Evolutionary conservation across 2,888 invertebrate species (phyloP).

Genomic region (Heliconius erato): DNA sequence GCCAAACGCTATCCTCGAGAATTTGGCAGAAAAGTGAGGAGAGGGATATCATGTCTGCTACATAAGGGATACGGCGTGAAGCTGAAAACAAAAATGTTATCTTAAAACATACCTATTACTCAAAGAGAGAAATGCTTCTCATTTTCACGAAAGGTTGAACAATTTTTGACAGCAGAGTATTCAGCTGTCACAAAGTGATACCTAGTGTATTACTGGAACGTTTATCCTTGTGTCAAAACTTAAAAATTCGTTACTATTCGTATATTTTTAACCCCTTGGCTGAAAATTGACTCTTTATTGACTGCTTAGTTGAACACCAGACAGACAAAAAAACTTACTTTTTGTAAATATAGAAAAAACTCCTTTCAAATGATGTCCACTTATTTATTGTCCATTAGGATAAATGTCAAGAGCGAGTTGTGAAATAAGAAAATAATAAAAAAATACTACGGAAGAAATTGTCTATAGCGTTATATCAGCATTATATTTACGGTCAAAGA

Average conservation of each 20-base stretch:
- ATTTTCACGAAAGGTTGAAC: neutral
- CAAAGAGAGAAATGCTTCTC: neutral
- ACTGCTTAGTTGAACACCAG: neutral
- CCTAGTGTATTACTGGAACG: neutral
- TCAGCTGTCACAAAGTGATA: constrained; percentile 3
- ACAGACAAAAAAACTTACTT: neutral
- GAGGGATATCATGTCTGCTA: no score
- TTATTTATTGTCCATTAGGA: no score
- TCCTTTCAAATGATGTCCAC: no score
- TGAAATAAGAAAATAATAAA: no score
- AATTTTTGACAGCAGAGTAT: neutral
- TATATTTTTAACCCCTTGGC: neutral
- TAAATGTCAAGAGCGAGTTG: no score
- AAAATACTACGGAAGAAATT: no score
- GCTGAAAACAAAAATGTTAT: neutral
- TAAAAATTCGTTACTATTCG: neutral
- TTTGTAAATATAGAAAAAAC: no score
- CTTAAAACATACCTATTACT: neutral
- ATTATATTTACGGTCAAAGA: no score
- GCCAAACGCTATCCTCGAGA: no score
- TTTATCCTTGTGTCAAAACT: neutral
- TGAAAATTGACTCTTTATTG: neutral
- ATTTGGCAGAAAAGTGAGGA: no score
- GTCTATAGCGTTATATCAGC: no score
- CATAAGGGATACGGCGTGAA: no score